Conservation (phyloP, 2,113 vertebrate species). For the Fulmarus glacialis region DNA sequence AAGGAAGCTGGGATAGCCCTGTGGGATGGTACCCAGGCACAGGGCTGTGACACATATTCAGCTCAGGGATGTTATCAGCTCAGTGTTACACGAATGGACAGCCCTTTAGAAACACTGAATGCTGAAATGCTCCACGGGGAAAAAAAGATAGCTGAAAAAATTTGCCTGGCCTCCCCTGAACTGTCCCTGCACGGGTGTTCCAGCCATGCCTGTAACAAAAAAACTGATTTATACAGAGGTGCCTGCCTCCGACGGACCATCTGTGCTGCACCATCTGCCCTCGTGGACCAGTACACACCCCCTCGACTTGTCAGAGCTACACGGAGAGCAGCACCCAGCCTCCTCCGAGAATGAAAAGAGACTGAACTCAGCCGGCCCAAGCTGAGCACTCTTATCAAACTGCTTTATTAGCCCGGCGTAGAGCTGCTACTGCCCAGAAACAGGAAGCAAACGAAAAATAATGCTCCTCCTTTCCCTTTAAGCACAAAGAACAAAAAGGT, state of each 20-base stretch:
- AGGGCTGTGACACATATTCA: background rate
- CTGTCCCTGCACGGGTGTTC: rapidly evolving
- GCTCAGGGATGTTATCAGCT: background rate
- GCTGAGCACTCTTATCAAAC: background rate
- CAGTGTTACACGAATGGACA: background rate
- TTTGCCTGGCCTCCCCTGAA: background rate
- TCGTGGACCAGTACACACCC: background rate
- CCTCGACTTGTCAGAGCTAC: background rate
- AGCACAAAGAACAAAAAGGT: constrained; percentile 1
- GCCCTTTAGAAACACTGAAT: background rate
- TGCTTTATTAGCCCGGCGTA: background rate
- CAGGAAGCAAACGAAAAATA: constrained; percentile 22
- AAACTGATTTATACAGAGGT: background rate
- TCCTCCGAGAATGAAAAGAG: background rate
- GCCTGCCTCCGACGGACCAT: background rate
- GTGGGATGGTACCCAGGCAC: background rate
- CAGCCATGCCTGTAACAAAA: background rate
- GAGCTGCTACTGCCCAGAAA: background rate
- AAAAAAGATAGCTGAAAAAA: background rate
- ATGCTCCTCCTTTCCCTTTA: background rate
- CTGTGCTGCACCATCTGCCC: background rate
- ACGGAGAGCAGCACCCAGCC: rapidly evolving
- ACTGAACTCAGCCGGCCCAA: background rate
- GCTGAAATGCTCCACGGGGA: background rate
- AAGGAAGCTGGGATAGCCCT: background rate